Percentiles rank a stretch among this genome's conserved stretches.
Conservation (phyloP, 92 coral and sea anemone genomes). For the Palythoa heliodiscus region DNA sequence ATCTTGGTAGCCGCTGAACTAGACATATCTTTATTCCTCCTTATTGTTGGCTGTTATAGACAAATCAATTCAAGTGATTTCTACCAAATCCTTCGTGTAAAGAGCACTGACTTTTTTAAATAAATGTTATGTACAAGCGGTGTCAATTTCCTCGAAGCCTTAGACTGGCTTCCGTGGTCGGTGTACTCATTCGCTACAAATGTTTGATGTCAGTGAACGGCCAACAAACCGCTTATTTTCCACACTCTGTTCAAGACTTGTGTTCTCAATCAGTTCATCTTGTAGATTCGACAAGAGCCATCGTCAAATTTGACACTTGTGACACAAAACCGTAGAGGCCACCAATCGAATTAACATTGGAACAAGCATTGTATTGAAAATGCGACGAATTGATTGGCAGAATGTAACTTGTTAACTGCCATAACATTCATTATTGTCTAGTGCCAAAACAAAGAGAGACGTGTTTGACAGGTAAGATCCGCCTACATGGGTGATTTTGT, state of each 20-base stretch:
- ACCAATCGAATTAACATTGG: constrained; percentile 99
- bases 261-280: constrained; percentile 95
- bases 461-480: constrained; percentile 94
- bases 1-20: constrained; percentile 81
- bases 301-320: constrained; percentile 98
- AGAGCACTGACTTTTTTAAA: constrained; percentile 22
- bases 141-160: constrained; percentile 22
- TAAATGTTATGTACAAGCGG: constrained; percentile 43
- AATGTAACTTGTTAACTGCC: constrained; percentile 97
- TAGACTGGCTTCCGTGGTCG: constrained; percentile 45
- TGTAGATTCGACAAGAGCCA: constrained; percentile 90
- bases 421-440: constrained; percentile 99
- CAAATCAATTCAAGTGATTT: constrained; percentile 40
- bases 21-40: constrained; percentile 65
- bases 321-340: constrained; percentile 85
- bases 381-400: constrained; percentile 94
- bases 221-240: constrained; percentile 64
- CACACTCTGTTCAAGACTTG: constrained; percentile 75
- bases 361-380: constrained; percentile 99
- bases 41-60: constrained; percentile 18
- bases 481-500: constrained; percentile 98
- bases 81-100: constrained; percentile 42
- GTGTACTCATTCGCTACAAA: constrained; percentile 47
- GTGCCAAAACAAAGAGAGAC: constrained; percentile 97
- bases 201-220: constrained; percentile 63